A percentile compares a stretch with the other conserved stretches of the same genome.
Conservation (phyloP, 2,888 invertebrate species). For the Sinodicranocentrus sp. region DNA sequence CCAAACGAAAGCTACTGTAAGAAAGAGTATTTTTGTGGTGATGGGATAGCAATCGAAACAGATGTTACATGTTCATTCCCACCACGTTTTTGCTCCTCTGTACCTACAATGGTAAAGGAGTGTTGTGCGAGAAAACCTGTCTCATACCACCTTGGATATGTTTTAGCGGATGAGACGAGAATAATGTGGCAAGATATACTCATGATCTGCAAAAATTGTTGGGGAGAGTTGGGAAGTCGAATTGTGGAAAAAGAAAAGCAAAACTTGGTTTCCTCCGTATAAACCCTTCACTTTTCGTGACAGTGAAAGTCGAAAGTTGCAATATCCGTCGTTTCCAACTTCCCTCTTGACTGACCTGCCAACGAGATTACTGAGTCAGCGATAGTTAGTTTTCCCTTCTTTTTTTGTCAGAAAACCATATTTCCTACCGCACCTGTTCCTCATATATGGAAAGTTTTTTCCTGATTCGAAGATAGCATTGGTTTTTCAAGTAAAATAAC, state of each 20-base stretch:
- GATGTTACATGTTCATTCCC: conserved; percentile 7
- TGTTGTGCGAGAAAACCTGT: too few relatives aligned
- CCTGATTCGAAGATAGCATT: too few relatives aligned
- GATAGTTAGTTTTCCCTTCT: too few relatives aligned
- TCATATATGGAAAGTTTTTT: too few relatives aligned
- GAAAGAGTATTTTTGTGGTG: conserved; percentile 6
- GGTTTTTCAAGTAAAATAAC: too few relatives aligned
- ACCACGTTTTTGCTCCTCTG: too few relatives aligned
- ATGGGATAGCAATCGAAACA: background rate
- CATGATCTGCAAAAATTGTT: conserved; percentile 15
- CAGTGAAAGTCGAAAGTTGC: conserved; percentile 57
- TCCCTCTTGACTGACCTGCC: conserved; percentile 43
- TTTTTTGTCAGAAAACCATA: too few relatives aligned
- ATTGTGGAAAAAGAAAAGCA: conserved; percentile 1
- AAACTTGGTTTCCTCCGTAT: too few relatives aligned
- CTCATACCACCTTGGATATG: too few relatives aligned
- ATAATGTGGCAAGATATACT: background rate
- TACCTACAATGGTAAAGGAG: too few relatives aligned
- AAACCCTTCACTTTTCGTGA: conserved; percentile 31
- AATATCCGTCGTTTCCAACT: conserved; percentile 45
- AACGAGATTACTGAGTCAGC: conserved; percentile 23
- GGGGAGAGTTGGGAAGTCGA: background rate
- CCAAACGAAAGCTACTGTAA: background rate
- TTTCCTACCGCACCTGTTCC: too few relatives aligned
- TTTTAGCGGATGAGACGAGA: too few relatives aligned